Percentiles rank a stretch among this genome's conserved stretches.
phyloP scores from a whole-genome alignment of 2,113 vertebrate genomes.

The Siphamia tubifer region DNA sequence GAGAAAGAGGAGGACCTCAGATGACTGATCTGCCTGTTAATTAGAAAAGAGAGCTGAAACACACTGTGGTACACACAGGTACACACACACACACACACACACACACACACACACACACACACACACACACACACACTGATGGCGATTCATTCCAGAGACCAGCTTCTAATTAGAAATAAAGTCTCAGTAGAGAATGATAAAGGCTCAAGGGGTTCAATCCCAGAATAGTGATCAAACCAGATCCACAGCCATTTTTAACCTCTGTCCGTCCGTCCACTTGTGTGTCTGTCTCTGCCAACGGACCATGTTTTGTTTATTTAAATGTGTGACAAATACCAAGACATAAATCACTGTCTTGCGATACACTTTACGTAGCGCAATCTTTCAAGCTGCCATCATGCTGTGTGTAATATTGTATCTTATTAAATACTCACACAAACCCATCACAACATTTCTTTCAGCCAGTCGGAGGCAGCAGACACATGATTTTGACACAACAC shows the following conservation, averaged over 20 bases:
- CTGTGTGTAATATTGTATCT: no score
- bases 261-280: conserved; percentile 6
- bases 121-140: conserved; percentile 62
- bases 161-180: conserved; percentile 75
- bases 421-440: background rate
- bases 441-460: background rate
- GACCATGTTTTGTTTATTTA: background rate
- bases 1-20: conserved; percentile 42
- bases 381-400: no score
- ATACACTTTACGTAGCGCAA: no score
- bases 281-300: background rate
- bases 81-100: conserved; percentile 13
- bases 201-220: conserved; percentile 69
- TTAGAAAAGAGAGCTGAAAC: conserved; percentile 68
- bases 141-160: conserved; percentile 64
- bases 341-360: background rate
- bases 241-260: conserved; percentile 47
- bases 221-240: conserved; percentile 56
- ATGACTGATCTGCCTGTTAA: conserved; percentile 75
- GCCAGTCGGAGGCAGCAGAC: no score
- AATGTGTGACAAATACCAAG: background rate
- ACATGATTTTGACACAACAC: background rate
- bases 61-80: conserved; percentile 50
- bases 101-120: conserved; percentile 54
- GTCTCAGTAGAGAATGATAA: conserved; percentile 64